Evolutionary conservation across 2,797 vertebrate genomes (phyloP).

Genomic region (Eospalax fontanierii): DNA sequence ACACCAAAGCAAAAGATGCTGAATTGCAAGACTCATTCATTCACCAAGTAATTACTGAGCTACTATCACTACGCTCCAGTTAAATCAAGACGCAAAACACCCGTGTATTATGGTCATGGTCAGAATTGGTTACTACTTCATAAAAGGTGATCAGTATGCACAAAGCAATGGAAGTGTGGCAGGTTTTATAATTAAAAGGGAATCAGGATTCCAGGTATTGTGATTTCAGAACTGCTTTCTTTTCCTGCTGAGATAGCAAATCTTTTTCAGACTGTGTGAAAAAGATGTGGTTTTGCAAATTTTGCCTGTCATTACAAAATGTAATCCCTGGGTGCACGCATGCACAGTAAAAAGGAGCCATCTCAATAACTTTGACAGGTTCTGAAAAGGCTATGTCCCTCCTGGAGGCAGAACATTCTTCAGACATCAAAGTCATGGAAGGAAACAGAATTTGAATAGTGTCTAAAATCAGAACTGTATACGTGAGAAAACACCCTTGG

Average conservation of each 20-base stretch:
- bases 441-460: background rate
- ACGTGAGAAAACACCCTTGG: background rate
- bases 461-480: background rate
- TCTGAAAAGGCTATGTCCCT: background rate
- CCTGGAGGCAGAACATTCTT: constrained; percentile 12
- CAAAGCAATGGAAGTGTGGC: background rate
- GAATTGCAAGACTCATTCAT: background rate
- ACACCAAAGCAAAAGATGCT: background rate
- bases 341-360: background rate
- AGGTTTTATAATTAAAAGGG: background rate
- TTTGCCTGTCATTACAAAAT: constrained; percentile 49
- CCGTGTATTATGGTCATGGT: background rate
- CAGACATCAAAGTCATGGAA: background rate
- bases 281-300: background rate
- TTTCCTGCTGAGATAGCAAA: background rate
- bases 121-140: background rate
- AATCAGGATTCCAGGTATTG: background rate
- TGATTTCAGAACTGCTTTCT: background rate
- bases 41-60: background rate
- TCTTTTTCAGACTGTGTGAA: background rate
- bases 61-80: background rate
- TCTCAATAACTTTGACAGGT: background rate
- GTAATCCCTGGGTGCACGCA: background rate
- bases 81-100: background rate
- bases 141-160: background rate